Evolutionary conservation across 2,888 invertebrate species (phyloP).

Genomic region (Xylota sylvarum): DNA sequence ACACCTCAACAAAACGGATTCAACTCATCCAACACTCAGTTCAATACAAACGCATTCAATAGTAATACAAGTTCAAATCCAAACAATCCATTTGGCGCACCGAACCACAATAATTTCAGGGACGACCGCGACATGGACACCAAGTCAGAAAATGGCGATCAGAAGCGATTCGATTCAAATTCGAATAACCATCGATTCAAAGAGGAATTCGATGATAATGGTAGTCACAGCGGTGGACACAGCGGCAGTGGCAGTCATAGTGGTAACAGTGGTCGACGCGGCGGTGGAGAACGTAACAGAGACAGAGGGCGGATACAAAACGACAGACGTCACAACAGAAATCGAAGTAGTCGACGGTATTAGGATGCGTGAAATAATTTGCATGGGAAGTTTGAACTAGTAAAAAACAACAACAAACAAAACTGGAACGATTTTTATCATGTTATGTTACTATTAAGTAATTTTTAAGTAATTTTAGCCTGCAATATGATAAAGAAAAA

Average conservation of each 20-base stretch:
- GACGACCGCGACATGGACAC: constrained; percentile 51
- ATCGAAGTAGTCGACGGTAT: constrained; percentile 67
- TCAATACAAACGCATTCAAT: constrained; percentile 70
- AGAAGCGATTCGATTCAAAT: constrained; percentile 42
- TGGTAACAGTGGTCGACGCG: constrained; percentile 24
- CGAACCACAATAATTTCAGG: constrained; percentile 56
- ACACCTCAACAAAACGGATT: constrained; percentile 64
- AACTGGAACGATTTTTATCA: constrained; percentile 61
- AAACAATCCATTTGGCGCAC: constrained; percentile 68
- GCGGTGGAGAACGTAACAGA: constrained; percentile 68
- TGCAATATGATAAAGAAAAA: constrained; percentile 42
- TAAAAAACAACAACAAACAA: constrained; percentile 42
- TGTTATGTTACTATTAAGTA: constrained; percentile 59
- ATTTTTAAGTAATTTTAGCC: constrained; percentile 62
- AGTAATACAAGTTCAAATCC: constrained; percentile 64
- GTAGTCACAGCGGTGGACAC: constrained; percentile 44
- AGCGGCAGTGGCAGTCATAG: constrained; percentile 39
- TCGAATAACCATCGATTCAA: constrained; percentile 52
- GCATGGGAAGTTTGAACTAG: constrained; percentile 23
- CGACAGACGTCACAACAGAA: constrained; percentile 68
- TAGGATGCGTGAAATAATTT: constrained; percentile 14
- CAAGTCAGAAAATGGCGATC: constrained; percentile 44
- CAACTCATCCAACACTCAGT: constrained; percentile 55
- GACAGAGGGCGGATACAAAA: constrained; percentile 67
- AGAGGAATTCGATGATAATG: constrained; percentile 59